Percentiles rank a stretch among this genome's conserved stretches.
Conservation (phyloP, 92 coral and sea anemone genomes). For the Palythoa grandiflora region DNA sequence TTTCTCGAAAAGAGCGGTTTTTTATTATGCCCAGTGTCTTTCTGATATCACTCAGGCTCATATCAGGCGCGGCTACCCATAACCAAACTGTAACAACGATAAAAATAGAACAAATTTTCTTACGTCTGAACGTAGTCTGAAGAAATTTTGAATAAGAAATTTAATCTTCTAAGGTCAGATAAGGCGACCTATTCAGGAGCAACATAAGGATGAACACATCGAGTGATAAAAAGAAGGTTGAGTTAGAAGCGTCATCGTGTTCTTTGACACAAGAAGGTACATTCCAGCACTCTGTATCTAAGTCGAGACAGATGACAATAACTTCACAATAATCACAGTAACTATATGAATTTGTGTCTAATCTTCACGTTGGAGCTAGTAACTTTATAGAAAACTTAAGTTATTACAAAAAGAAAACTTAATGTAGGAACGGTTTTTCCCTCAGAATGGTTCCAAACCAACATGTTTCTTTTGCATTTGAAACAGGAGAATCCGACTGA, state of each 20-base stretch:
- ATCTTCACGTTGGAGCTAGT: no score
- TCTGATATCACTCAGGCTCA: neutral
- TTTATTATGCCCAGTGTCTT: neutral
- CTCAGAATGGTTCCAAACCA: no score
- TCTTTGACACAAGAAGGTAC: conserved; percentile 21
- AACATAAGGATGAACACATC: neutral
- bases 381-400: no score
- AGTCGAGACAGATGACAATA: neutral
- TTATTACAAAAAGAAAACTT: no score
- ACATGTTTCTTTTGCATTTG: no score
- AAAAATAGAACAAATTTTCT: neutral
- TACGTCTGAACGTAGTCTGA: neutral
- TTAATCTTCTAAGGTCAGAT: neutral
- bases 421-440: no score
- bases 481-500: no score
- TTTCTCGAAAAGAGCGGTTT: no score
- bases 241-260: conserved; percentile 15
- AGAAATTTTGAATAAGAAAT: no score
- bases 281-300: no score
- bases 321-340: neutral
- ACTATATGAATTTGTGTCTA: no score
- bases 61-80: conserved; percentile 2
- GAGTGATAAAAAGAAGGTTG: conserved; percentile 11
- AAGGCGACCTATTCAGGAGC: neutral
- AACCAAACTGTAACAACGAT: no score